Base-by-base conservation (phyloP, 2,888 invertebrate species). In the Apantesis nais region DNA sequence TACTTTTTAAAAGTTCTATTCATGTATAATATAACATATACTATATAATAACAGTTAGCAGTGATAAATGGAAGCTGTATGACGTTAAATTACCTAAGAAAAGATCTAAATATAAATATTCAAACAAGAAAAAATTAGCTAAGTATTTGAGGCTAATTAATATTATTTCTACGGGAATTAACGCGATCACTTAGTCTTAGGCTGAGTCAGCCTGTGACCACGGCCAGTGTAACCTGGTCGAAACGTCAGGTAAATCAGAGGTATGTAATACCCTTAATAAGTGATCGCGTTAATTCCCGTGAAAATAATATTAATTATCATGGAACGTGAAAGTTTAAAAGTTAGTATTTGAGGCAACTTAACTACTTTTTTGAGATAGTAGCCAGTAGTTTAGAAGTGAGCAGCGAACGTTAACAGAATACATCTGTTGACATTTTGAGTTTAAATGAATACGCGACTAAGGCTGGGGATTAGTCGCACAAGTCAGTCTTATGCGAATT, bases 51-150 rank as follows among this genome's bases (percentile, higher is more conserved):
- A n/a, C n/a, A 9, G 9, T 39, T 55, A 19, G 39, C 29, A 16
- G n/a, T 66, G 65, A 58, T 14, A 16, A 48, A 66, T 39, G 39
- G 39, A 29, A 66, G n/a, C 29, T 66, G 5, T 16, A 25, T 66
- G 37, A 29, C 39, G 16, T 66, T 58, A 66, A 66, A 37, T 16
- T 4, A 55, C 37, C 37, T 39, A 25, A 66, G 19, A 31, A 37
- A 66, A 66, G 55, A 58, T 37, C 19, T 37, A 39, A 55, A 55
- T 55, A 25, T 11, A 12, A 25, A 11, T 12, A 39, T 39, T 39
- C 2, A 12, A 9, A 39, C 39, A 12, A 1, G 3, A 34, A 2
- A 34, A 34, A 34, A 5, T 2, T 34, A 34, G 34, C 34, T 34
- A 34, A 34, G 34, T 34, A 34, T 34, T 34, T 34, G 34, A 34